phyloP scores from a whole-genome alignment of 2,113 vertebrate genomes.

The rat (Rattus norvegicus) region GRCr8 NC_086029.1:14846501-14847000 shows the following conservation, averaged over 20 bases:
- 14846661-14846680: background rate
- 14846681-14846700: background rate
- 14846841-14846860: too few relatives aligned
- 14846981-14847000: too few relatives aligned
- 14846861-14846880: too few relatives aligned
- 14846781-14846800: background rate
- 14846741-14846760: background rate
- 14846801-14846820: background rate
- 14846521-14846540: background rate
- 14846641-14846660: background rate
- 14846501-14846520: background rate
- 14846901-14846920: too few relatives aligned
- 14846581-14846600: background rate
- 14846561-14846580: background rate
- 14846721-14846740: background rate
- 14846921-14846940: too few relatives aligned
- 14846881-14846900: too few relatives aligned
- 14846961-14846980: too few relatives aligned
- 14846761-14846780: background rate
- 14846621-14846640: background rate
- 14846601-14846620: background rate
- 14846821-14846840: too few relatives aligned
- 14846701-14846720: background rate
- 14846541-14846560: background rate
- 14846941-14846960: too few relatives aligned